Percentiles rank a stretch among this genome's conserved stretches.
phyloP scores from a whole-genome alignment of 2,797 vertebrate genomes.

The Hipposideros larvatus region DNA sequence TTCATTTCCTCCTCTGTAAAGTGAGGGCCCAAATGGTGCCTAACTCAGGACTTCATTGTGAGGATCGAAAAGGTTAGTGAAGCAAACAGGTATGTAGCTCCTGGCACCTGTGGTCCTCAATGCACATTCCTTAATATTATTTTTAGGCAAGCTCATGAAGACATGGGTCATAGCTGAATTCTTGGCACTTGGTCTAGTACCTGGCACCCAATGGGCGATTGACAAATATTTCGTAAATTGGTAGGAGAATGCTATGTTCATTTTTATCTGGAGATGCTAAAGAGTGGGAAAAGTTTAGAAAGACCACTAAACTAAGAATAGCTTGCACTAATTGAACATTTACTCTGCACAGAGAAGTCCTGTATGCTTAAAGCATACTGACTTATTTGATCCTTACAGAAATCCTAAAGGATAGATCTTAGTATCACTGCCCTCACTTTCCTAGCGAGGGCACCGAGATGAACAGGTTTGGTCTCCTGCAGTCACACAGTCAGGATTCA shows the following conservation, averaged over 20 bases:
- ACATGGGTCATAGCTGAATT: not conserved
- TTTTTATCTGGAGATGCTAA: not conserved
- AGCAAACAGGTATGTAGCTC: too few relatives aligned
- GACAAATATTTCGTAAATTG: conserved; percentile 6
- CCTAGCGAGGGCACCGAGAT: not conserved
- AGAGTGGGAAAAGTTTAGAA: not conserved
- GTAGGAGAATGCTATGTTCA: not conserved
- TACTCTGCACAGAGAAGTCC: not conserved
- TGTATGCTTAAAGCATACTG: not conserved
- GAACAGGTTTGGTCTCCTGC: not conserved
- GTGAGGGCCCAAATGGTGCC: not conserved
- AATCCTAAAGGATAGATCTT: not conserved
- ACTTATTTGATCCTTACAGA: conserved; percentile 9
- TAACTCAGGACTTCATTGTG: not conserved
- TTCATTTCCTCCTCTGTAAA: not conserved
- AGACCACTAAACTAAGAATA: not conserved
- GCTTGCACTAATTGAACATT: not conserved
- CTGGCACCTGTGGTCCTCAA: not conserved
- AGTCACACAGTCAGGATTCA: not conserved
- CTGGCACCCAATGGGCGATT: not conserved
- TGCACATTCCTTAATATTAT: not conserved
- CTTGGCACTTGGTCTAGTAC: not conserved
- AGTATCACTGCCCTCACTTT: not conserved
- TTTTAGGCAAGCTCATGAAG: not conserved
- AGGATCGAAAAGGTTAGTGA: not conserved